Evolutionary conservation across 2,113 vertebrate genomes (phyloP).

Genomic region (Nematolebias whitei): DNA sequence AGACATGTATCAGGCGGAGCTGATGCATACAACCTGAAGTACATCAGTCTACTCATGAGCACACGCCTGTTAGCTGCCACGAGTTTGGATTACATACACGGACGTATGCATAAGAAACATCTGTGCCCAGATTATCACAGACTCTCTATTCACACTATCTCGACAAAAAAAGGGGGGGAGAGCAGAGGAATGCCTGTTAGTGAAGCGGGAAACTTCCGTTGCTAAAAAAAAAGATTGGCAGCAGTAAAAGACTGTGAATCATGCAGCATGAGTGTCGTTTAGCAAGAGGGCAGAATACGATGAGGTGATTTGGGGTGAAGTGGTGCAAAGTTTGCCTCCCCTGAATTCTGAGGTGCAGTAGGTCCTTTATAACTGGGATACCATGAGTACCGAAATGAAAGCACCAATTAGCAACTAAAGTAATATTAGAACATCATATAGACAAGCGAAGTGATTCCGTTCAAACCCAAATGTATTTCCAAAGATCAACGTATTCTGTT

Average conservation of each 20-base stretch:
- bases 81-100: conserved; percentile 10
- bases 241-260: not conserved
- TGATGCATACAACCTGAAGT: conserved; percentile 5
- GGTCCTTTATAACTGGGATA: too few relatives aligned
- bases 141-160: conserved; percentile 32
- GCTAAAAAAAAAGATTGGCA: conserved; percentile 58
- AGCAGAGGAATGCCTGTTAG: conserved; percentile 13
- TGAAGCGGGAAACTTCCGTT: conserved; percentile 39
- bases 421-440: too few relatives aligned
- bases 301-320: conserved; percentile 26
- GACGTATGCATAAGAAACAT: not conserved
- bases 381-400: too few relatives aligned
- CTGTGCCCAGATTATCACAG: conserved; percentile 25
- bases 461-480: too few relatives aligned
- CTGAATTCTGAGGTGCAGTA: not conserved
- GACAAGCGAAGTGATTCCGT: too few relatives aligned
- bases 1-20: not conserved
- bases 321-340: not conserved
- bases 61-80: conserved; percentile 9
- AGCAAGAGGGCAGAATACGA: conserved; percentile 16
- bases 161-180: not conserved
- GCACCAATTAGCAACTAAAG: too few relatives aligned
- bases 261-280: not conserved
- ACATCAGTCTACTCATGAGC: not conserved
- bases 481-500: too few relatives aligned